Percentiles rank a stretch among this genome's conserved stretches.
Conservation (phyloP, 2,113 vertebrate species). For the Chionodraco myersi region DNA sequence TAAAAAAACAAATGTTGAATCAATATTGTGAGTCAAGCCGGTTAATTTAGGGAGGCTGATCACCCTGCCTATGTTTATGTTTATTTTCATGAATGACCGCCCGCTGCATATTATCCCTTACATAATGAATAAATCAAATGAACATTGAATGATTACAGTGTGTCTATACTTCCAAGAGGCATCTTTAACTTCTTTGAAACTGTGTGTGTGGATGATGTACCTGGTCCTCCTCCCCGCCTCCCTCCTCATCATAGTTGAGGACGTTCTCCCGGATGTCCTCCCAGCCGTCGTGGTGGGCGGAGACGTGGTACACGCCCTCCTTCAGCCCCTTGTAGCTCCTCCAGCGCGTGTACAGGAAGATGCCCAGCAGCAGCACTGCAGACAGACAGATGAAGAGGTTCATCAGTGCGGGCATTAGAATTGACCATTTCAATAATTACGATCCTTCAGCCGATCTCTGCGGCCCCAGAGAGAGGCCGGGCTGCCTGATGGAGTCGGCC, state of each 20-base stretch:
- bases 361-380: slow-evolving; percentile 85
- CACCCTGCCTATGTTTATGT: too few relatives aligned
- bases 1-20: too few relatives aligned
- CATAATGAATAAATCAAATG: too few relatives aligned
- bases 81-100: too few relatives aligned
- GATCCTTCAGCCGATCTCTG: slow-evolving; percentile 36
- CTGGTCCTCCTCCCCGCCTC: slow-evolving; percentile 91
- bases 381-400: slow-evolving; percentile 15
- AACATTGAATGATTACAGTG: too few relatives aligned
- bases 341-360: slow-evolving; percentile 87
- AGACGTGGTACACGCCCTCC: slow-evolving; percentile 82
- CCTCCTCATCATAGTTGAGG: slow-evolving; percentile 92
- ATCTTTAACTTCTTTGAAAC: too few relatives aligned
- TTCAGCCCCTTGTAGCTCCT: slow-evolving; percentile 83
- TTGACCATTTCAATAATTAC: slow-evolving; percentile 34
- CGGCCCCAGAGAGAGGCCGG: slow-evolving; percentile 12
- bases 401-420: slow-evolving; percentile 19
- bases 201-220: slow-evolving; percentile 70
- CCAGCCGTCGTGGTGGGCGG: slow-evolving; percentile 85
- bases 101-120: too few relatives aligned
- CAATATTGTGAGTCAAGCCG: too few relatives aligned
- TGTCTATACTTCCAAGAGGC: too few relatives aligned
- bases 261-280: slow-evolving; percentile 92
- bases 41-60: too few relatives aligned
- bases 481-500: slow-evolving; percentile 34